phyloP scores from a whole-genome alignment of 1,140 invertebrate species.

The Ceratitis capitata region DNA sequence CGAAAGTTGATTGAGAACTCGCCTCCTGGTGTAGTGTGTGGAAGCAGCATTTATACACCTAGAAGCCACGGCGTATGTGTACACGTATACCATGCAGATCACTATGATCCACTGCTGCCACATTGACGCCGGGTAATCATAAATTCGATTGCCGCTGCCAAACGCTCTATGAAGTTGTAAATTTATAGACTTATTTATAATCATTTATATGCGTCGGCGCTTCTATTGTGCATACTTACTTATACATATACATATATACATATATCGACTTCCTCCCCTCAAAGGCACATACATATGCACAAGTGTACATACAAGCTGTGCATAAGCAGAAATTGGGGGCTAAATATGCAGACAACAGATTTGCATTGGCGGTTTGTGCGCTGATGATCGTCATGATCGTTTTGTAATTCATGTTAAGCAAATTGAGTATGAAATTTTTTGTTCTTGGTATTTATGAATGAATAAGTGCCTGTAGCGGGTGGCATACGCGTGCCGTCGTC shows the following conservation, averaged over 20 bases:
- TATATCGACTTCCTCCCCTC: background rate
- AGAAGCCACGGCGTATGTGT: background rate
- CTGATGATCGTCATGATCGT: background rate
- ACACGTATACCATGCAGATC: background rate
- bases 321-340: background rate
- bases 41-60: background rate
- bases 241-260: background rate
- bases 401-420: background rate
- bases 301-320: too few species aligned
- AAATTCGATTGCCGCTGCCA: slow-evolving; percentile 8
- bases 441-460: background rate
- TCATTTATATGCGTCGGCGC: slow-evolving; percentile 13
- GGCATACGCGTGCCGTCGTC: background rate
- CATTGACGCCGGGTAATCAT: slow-evolving; percentile 27
- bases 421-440: background rate
- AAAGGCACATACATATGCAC: too few species aligned
- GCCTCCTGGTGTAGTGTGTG: background rate
- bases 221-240: background rate
- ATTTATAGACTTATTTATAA: slow-evolving; percentile 26
- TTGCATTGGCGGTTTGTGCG: background rate
- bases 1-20: background rate
- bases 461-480: background rate
- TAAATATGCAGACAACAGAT: background rate
- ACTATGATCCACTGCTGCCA: slow-evolving; percentile 11
- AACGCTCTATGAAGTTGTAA: slow-evolving; percentile 28